Evolutionary conservation across 2,113 vertebrate species (phyloP).

Genomic region (Peromyscus leucopus): DNA sequence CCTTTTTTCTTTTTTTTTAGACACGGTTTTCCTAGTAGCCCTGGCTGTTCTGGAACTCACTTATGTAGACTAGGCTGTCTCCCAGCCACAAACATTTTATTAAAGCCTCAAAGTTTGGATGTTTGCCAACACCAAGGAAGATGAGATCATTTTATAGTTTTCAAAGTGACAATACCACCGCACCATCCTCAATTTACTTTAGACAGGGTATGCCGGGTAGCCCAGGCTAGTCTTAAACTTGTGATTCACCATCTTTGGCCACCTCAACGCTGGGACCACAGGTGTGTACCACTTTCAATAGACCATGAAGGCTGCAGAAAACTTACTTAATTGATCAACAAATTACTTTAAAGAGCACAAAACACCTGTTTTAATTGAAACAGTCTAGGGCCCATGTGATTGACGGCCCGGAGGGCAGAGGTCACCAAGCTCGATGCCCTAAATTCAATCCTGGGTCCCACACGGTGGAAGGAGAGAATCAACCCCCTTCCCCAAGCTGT

Average conservation of each 20-base stretch:
- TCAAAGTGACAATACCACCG: slow-evolving; percentile 1
- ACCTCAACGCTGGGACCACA: neutral
- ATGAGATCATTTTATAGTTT: neutral
- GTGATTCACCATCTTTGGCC: neutral
- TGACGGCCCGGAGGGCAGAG: neutral
- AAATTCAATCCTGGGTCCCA: neutral
- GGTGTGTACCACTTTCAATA: neutral
- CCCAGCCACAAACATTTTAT: neutral
- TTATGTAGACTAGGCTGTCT: neutral
- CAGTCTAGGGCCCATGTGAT: neutral
- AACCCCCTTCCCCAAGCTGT: neutral
- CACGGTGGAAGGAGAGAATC: neutral
- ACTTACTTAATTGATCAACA: neutral
- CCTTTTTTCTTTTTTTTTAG: too few species aligned
- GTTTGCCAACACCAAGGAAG: neutral
- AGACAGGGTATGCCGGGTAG: neutral
- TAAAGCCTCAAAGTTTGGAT: slow-evolving; percentile 1
- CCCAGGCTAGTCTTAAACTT: neutral
- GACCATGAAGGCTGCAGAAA: neutral
- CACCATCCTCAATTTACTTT: neutral
- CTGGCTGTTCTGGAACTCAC: neutral
- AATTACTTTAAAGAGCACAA: neutral
- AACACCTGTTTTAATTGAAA: neutral
- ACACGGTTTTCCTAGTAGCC: neutral
- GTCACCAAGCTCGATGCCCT: neutral